Evolutionary conservation across 2,888 invertebrate species (phyloP).

Genomic region (Penaeus monodon): DNA sequence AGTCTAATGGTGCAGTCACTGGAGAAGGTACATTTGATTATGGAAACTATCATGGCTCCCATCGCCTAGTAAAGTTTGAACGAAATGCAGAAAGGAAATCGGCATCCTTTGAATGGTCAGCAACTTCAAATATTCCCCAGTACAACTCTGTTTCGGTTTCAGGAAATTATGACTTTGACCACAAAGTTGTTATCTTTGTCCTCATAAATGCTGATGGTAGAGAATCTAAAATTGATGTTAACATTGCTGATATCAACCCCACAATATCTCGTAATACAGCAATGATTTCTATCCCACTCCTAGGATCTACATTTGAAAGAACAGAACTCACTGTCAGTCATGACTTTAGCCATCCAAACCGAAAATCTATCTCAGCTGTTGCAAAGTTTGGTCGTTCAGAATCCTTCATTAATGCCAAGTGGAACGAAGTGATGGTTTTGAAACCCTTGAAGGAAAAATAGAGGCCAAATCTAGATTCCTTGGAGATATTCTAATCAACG

Average conservation of each 20-base stretch:
- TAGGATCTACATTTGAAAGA: not conserved
- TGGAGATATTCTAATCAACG: slow-evolving; percentile 44
- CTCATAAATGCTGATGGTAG: not conserved
- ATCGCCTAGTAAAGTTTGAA: slow-evolving; percentile 26
- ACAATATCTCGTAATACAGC: slow-evolving; percentile 48
- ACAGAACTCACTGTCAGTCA: slow-evolving; percentile 51
- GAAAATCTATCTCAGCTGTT: slow-evolving; percentile 33
- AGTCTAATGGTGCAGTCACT: slow-evolving; percentile 28
- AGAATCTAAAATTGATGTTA: slow-evolving; percentile 33
- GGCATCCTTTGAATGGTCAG: slow-evolving; percentile 29
- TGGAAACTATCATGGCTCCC: slow-evolving; percentile 43
- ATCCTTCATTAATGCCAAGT: slow-evolving; percentile 35
- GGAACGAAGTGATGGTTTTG: slow-evolving; percentile 51
- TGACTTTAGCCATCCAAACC: slow-evolving; percentile 49
- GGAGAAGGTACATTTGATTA: slow-evolving; percentile 33
- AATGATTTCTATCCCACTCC: slow-evolving; percentile 13
- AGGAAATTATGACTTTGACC: slow-evolving; percentile 46
- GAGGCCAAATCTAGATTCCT: slow-evolving; percentile 46
- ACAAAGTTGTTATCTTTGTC: slow-evolving; percentile 34
- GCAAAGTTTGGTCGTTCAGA: slow-evolving; percentile 32
- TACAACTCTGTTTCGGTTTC: slow-evolving; percentile 26
- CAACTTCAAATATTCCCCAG: slow-evolving; percentile 40
- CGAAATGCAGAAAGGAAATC: slow-evolving; percentile 23
- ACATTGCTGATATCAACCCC: slow-evolving; percentile 44
- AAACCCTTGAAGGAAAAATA: slow-evolving; percentile 38